Evolutionary conservation across 2,888 invertebrate genomes (phyloP), one percentile per base, ranked within the genome.

Genomic region (Teleiodes luculella): DNA sequence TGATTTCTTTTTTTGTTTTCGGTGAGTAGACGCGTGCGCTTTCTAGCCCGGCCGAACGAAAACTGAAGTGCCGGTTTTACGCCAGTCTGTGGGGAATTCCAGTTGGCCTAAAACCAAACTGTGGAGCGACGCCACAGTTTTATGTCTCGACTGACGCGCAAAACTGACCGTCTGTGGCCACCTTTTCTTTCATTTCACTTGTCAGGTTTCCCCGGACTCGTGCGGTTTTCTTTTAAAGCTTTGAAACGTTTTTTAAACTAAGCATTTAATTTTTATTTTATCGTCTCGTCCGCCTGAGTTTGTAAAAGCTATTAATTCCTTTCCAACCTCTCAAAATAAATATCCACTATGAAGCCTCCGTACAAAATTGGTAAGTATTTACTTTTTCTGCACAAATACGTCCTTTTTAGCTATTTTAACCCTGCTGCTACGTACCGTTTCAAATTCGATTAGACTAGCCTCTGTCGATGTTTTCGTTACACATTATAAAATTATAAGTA

Each of bases 281-380:
- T 35, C 2, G 35, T 35, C 3, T 35, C 35, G 3, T 35, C 13
- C 35, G 3, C 13, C 8, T 7, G 35, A n/a, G 8, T 35, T 11
- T 35, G 3, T 35, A 49, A 8, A 39, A 24, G 24, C n/a, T n/a
- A n/a, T n/a, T n/a, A n/a, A n/a, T n/a, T n/a, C n/a, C n/a, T n/a
- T n/a, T n/a, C n/a, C n/a, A n/a, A n/a, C n/a, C n/a, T n/a, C n/a
- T n/a, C n/a, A n/a, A n/a, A n/a, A n/a, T n/a, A n/a, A 24, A 24
- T 24, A 24, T 43, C 31, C 61, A 41, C 41, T 63, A 86, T 87
- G 86, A 88, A 89, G 73, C 88, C 88, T 7, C 75, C 82, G 47
- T 86, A 75, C 66, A 89, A 89, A 82, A 88, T 89, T 58, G 89
- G 89, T 88, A 74, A 81, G 78, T 64, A 37, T 31, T 24, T 11